Conservation (phyloP, 2,888 invertebrate species). For the Aspidiotus destructor region DNA sequence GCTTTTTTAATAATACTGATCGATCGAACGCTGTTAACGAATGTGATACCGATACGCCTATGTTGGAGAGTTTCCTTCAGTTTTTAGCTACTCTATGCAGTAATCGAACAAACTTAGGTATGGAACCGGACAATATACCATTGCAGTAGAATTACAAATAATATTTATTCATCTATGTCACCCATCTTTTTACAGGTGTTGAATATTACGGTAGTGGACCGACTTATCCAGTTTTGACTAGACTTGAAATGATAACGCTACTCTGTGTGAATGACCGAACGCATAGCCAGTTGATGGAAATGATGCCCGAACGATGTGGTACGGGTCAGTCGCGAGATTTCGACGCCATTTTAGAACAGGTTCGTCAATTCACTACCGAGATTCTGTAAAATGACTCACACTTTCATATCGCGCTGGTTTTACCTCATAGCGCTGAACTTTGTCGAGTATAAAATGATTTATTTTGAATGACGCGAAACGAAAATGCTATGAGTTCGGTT, state of each 20-base stretch:
- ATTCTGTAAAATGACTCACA: too few species aligned
- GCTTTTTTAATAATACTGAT: conserved; percentile 50
- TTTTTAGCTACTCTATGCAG: conserved; percentile 82
- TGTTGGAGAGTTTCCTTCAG: conserved; percentile 86
- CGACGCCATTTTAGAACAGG: conserved; percentile 33
- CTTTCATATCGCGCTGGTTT: too few species aligned
- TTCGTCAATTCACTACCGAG: not conserved
- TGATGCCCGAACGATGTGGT: conserved; percentile 94
- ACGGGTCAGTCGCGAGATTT: conserved; percentile 67
- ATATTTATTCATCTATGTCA: not conserved
- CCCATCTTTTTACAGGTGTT: conserved; percentile 23
- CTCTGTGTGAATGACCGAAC: conserved; percentile 91
- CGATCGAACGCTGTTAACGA: conserved; percentile 13
- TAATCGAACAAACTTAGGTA: conserved; percentile 76
- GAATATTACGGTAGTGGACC: conserved; percentile 25
- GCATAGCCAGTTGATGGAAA: conserved; percentile 86
- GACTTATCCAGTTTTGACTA: conserved; percentile 44
- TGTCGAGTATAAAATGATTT: too few species aligned
- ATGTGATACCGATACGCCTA: conserved; percentile 41
- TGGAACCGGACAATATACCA: not conserved
- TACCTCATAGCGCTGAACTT: too few species aligned
- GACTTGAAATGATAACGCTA: conserved; percentile 85
- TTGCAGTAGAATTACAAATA: not conserved
- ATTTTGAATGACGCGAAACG: too few species aligned
- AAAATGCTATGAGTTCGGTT: too few species aligned